phyloP scores from a whole-genome alignment of 2,888 invertebrate species.

The Acleris sparsana region DNA sequence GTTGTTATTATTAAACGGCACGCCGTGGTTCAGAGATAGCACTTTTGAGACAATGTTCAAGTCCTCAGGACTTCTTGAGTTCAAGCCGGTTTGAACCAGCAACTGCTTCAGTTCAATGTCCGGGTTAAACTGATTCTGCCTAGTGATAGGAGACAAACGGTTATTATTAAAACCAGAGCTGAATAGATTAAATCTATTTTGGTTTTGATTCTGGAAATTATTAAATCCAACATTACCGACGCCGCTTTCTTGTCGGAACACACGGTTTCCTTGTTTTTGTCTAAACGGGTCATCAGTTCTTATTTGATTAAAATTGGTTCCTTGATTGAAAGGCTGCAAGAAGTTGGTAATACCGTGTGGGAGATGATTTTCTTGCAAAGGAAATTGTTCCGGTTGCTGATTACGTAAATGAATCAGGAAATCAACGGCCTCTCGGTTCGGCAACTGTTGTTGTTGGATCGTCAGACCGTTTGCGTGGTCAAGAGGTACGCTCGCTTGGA shows the following conservation, averaged over 20 bases:
- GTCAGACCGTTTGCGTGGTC: constrained; percentile 61
- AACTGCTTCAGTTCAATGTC: constrained; percentile 86
- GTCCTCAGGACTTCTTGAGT: constrained; percentile 86
- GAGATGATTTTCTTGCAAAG: constrained; percentile 76
- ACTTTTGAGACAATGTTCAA: constrained; percentile 92
- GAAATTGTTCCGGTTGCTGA: constrained; percentile 74
- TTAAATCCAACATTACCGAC: constrained; percentile 87
- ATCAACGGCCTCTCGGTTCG: constrained; percentile 83
- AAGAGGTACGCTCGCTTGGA: constrained; percentile 78
- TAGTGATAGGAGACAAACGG: constrained; percentile 59
- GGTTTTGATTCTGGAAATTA: constrained; percentile 54
- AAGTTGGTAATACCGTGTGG: constrained; percentile 72
- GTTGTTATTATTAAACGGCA: constrained; percentile 75
- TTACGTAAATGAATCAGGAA: constrained; percentile 75
- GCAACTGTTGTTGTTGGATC: constrained; percentile 84
- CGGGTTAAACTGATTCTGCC: constrained; percentile 65
- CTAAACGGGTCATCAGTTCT: constrained; percentile 60
- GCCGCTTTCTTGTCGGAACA: constrained; percentile 82
- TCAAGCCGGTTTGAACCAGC: constrained; percentile 86
- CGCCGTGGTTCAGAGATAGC: constrained; percentile 89
- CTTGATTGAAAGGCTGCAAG: constrained; percentile 71
- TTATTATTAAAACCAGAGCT: constrained; percentile 54
- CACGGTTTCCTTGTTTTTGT: constrained; percentile 69
- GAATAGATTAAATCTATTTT: constrained; percentile 68
- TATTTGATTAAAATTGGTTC: constrained; percentile 63